A percentile compares a stretch with the other conserved stretches of the same genome.
Evolutionary conservation across 2,888 invertebrate genomes (phyloP).

Genomic region (Gibbula magus): DNA sequence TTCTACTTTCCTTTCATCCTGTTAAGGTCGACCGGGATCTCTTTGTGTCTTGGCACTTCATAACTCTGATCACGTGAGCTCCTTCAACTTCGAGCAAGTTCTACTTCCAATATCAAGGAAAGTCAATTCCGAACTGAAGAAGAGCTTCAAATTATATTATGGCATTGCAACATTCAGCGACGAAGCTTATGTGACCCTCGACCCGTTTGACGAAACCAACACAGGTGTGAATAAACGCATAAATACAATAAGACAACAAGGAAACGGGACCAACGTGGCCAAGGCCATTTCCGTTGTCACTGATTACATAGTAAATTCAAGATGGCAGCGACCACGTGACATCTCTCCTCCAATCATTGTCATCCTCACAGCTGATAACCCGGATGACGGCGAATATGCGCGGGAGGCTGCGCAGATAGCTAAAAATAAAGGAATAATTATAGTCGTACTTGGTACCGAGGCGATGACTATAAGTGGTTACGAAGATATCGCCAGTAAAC

Average conservation of each 20-base stretch:
- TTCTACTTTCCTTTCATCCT: no score
- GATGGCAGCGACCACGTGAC: background rate
- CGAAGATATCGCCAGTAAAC: background rate
- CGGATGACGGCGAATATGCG: background rate
- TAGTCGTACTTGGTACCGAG: background rate
- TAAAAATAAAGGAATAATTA: background rate
- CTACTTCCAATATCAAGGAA: no score
- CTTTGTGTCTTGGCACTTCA: background rate
- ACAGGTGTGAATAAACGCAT: no score
- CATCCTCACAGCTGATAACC: background rate
- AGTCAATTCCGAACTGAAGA: background rate
- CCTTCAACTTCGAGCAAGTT: background rate
- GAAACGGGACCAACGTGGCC: background rate
- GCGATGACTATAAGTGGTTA: background rate
- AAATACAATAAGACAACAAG: background rate
- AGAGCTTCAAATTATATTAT: background rate
- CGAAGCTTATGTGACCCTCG: background rate
- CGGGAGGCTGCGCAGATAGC: background rate
- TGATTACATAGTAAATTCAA: background rate
- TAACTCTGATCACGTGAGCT: background rate
- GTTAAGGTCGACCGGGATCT: no score
- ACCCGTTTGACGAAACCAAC: background rate
- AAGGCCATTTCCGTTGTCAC: background rate
- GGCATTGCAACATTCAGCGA: background rate
- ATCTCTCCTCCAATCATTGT: background rate